Base-by-base conservation (phyloP, 2,888 invertebrate genomes). In the Lissocephala sabroskyi region DNA sequence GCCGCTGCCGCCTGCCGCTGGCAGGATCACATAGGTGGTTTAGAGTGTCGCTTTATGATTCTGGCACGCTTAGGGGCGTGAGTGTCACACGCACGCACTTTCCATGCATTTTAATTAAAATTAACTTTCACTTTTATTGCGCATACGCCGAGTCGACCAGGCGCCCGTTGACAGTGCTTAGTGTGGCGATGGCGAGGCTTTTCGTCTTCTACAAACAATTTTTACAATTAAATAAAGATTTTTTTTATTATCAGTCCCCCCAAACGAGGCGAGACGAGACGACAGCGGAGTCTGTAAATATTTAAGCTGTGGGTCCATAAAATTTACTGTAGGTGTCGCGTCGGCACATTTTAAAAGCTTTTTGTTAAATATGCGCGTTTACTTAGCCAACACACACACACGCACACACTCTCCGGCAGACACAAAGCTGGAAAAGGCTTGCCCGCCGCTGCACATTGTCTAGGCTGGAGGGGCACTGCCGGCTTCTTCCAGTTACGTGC, bases 331-430 rank as follows among this genome's bases (percentile, higher is more conserved):
- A 79, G 79, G 79, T 79, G 78, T 79, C 65, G 80, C 77, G 80
- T 79, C 80, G 78, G 80, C 78, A 79, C 79, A 79, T 79, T 79
- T 79, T 77, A 79, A 79, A 79, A 79, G 79, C 79, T 70, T 75
- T 73, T 77, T 65, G 66, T 68, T 79, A 60, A 58, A 70, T 65
- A 61, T 49, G 58, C 56, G 56, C 59, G 75, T 77, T 77, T 77
- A 67, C 78, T 77, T 67, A 65, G 58, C 59, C 45, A 35, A 61
- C 26, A 35, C 17, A 40, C 45, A 55, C 55, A 56, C 36, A 45
- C 35, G 23, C 36, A 17, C 41, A 30, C 33, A 43, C 40, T 10
- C 30, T 10, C 30, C 5, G 11, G 11, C 23, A 23, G 23, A n/a
- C 23, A 23, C 7, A 23, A 23, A 23, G 23, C 23, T 5, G 23